These are phyloP conservation scores for Pelochelys cantorii DNA, from an alignment of 2,797 vertebrate genomes.

Conservation along the genomic window DNA sequence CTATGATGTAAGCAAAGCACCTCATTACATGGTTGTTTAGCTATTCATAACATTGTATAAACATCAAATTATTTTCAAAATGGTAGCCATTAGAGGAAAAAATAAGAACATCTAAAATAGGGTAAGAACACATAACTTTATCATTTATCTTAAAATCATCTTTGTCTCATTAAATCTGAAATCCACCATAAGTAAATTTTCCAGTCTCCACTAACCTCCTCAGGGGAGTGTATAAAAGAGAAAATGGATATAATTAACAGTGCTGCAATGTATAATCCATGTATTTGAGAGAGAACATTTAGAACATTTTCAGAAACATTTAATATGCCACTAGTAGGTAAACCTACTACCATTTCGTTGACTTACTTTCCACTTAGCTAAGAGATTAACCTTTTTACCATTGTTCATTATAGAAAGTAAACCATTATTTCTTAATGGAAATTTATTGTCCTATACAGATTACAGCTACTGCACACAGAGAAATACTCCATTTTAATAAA, in stretches of 20 bases:
- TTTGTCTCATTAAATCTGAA: slow-evolving; percentile 74
- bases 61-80: slow-evolving; percentile 65
- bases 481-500: slow-evolving; percentile 48
- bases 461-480: slow-evolving; percentile 1
- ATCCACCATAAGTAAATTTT: slow-evolving; percentile 67
- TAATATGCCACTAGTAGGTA: slow-evolving; percentile 51
- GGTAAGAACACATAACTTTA: slow-evolving; percentile 43
- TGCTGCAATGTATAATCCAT: slow-evolving; percentile 62
- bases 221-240: slow-evolving; percentile 62
- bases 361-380: slow-evolving; percentile 67
- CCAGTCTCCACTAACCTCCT: slow-evolving; percentile 67
- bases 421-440: slow-evolving; percentile 65
- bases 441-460: slow-evolving; percentile 29
- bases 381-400: slow-evolving; percentile 65
- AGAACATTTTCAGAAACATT: slow-evolving; percentile 71
- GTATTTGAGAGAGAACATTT: slow-evolving; percentile 67
- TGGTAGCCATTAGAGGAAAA: slow-evolving; percentile 58
- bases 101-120: slow-evolving; percentile 63
- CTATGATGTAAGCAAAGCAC: slow-evolving; percentile 4
- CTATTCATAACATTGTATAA: slow-evolving; percentile 57
- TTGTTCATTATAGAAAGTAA: slow-evolving; percentile 50
- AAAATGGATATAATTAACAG: slow-evolving; percentile 76
- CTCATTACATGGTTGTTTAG: slow-evolving; percentile 40
- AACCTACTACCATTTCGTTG: slow-evolving; percentile 70
- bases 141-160: slow-evolving; percentile 52